Evolutionary conservation across 2,888 invertebrate species (phyloP), one percentile per base, ranked within the genome.

Genomic region (Maniola hyperantus): DNA sequence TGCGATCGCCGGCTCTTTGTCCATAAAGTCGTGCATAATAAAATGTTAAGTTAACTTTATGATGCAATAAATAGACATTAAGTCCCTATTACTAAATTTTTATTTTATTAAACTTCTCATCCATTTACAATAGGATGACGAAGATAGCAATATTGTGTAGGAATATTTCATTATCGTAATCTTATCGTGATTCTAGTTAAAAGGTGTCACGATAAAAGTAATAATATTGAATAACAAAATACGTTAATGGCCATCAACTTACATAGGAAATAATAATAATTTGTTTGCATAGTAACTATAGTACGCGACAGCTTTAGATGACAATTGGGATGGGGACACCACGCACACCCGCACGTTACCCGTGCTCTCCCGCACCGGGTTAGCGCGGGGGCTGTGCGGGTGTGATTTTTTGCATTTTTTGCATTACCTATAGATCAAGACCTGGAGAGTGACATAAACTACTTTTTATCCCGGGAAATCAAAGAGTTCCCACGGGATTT

Each of bases 31-130:
- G 74, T 77, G 76, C 83, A 84, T 87, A 85, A 84, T 87, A 87
- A 87, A 86, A 88, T 86, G 81, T 78, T 86, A 87, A 89, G 83
- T 87, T 78, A 85, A 85, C 73, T 90, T 90, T 91, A 91, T 86
- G 85, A 74, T 78, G 85, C 77, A 84, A 88, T 89, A 89, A 88
- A 83, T 76, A 76, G 76, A 80, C 76, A 82, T 84, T 84, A 83
- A 80, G 74, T 77, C 74, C 74, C 67, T 80, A 75, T 78, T 78
- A 79, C 73, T 79, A 82, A 83, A 82, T 84, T 85, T 81, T 77
- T 83, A 81, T 81, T 61, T 71, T 36, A 48, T 55, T 48, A 69
- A 61, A 13, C 33, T 67, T 61, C 48, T 55, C 39, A 46, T 65
- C 71, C 64, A 44, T 44, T 44, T 34, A 33, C 15, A 46, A n/a